A percentile compares a stretch with the other conserved stretches of the same genome.
phyloP scores from a whole-genome alignment of 1,140 invertebrate genomes.

The Geopemphigus sp. region DNA sequence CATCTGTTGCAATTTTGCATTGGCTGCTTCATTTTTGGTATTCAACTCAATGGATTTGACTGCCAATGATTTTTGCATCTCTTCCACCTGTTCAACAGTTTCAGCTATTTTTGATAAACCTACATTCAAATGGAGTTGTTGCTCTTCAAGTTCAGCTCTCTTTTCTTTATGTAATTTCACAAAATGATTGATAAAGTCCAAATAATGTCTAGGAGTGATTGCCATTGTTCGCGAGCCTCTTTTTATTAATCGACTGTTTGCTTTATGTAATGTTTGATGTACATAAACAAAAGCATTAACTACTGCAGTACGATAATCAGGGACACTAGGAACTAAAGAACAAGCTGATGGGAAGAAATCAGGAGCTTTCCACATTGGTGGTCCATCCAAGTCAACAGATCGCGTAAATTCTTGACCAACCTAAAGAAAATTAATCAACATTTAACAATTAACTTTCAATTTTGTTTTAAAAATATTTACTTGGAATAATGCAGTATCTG shows the following conservation, averaged over 20 bases:
- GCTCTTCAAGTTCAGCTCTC: conserved; percentile 95
- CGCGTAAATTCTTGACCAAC: conserved; percentile 85
- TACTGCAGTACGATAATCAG: conserved; percentile 87
- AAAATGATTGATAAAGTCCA: conserved; percentile 99
- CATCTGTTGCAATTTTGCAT: conserved; percentile 98
- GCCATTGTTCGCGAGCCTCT: conserved; percentile 92
- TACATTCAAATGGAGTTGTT: conserved; percentile 97
- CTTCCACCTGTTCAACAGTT: conserved; percentile 98
- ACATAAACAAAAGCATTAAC: conserved; percentile 98
- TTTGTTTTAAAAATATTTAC: conserved; percentile 56
- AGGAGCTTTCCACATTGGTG: conserved; percentile 74
- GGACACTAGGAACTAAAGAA: conserved; percentile 70
- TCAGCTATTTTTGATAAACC: conserved; percentile 98
- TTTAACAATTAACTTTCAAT: conserved; percentile 50
- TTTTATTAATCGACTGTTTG: conserved; percentile 85
- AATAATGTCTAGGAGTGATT: conserved; percentile 94
- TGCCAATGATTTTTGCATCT: conserved; percentile 97
- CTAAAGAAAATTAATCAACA: conserved; percentile 55
- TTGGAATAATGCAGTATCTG: conserved; percentile 93
- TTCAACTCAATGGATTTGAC: conserved; percentile 95
- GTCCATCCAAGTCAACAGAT: conserved; percentile 77
- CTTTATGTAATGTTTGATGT: conserved; percentile 93
- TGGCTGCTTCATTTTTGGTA: conserved; percentile 98
- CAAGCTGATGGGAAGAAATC: conserved; percentile 86
- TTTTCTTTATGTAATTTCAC: conserved; percentile 98